Evolutionary conservation across 2,888 invertebrate genomes (phyloP), one percentile per base, ranked within the genome.

Genomic region (Plebejus melissa): DNA sequence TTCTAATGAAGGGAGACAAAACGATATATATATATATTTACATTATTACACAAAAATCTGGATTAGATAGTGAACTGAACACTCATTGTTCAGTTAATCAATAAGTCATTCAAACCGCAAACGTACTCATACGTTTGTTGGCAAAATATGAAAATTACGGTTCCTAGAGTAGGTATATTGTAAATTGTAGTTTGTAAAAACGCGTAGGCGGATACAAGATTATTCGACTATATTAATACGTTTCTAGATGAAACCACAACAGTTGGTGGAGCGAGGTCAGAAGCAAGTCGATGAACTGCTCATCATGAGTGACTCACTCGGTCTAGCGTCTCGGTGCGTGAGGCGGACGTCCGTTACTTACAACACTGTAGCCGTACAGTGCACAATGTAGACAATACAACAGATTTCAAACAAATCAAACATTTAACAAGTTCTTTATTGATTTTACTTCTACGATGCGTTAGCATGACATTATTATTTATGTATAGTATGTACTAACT

Each of bases 241-340:
- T 65, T 32, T 76, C 32, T 32, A 54, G 46, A 36, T 57, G 41
- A 74, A 57, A 11, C 28, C 38, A 41, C 36, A 28, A 60, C 46
- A 38, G 41, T 74, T n/a, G 5, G 9, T 58, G 1, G 38, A 32
- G n/a, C 50, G 36, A 57, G 58, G 36, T 58, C 54, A 54, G 74
- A 74, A 74, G 36, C 74, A 36, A 74, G 74, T 74, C 74, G 65
- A 74, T 65, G 74, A 60, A 74, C 65, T 46, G 60, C 38, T 50
- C 60, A 50, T 54, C 60, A 54, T n/a, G 60, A 65, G n/a, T 74
- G 60, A 74, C 36, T 74, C 74, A 74, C 71, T 71, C 72, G 32
- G 32, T 65, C 65, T 65, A 65, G 71, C 71, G 71, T 50, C 46
- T 54, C 65, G 32, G 72, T 72, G 72, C 72, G 72, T 72, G 72